Conservation (phyloP, 2,888 invertebrate species). For the Rapana venosa region DNA sequence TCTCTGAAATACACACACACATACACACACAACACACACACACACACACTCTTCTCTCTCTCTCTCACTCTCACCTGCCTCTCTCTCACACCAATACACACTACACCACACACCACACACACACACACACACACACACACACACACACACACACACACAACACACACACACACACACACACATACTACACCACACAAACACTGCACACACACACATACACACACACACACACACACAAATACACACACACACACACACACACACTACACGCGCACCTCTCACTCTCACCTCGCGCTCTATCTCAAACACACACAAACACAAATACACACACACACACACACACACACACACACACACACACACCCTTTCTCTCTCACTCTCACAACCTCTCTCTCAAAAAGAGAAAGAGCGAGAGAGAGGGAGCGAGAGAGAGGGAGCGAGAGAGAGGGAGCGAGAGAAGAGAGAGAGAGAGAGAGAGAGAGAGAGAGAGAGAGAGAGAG, state of each 20-base stretch:
- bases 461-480: not conserved
- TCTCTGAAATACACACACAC: too few relatives aligned
- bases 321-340: constrained; percentile 5
- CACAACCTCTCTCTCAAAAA: not conserved
- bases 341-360: constrained; percentile 28
- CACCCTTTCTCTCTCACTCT: not conserved
- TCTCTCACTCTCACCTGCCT: too few relatives aligned
- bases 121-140: too few relatives aligned
- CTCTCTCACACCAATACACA: too few relatives aligned
- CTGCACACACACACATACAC: constrained; percentile 23
- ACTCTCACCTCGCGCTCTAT: constrained; percentile 24
- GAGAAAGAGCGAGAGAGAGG: too few relatives aligned
- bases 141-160: too few relatives aligned
- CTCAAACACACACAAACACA: not conserved
- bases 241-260: not conserved
- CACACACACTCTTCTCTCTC: too few relatives aligned
- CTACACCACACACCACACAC: too few relatives aligned
- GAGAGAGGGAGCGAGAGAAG: too few relatives aligned
- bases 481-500: not conserved
- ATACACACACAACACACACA: too few relatives aligned
- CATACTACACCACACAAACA: not conserved
- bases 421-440: too few relatives aligned
- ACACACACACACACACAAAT: too few relatives aligned
- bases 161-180: constrained; percentile 9
- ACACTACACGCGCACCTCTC: constrained; percentile 4